phyloP scores from a whole-genome alignment of 2,888 invertebrate species.

The Heteromurus nitidus region DNA sequence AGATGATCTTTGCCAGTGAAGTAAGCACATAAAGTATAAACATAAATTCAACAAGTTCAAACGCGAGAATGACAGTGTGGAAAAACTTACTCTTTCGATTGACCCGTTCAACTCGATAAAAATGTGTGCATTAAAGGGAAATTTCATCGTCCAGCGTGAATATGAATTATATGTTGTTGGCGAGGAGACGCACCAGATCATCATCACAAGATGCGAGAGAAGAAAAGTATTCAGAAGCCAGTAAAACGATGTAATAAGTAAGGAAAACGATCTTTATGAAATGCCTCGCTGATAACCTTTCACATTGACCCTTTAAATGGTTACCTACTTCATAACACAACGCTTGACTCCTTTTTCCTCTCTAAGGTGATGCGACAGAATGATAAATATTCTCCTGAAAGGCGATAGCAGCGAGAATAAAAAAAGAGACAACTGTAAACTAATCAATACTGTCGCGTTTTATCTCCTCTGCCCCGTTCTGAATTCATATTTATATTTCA shows the following conservation, averaged over 20 bases:
- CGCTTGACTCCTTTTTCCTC: constrained; percentile 56
- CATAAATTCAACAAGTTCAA: no score
- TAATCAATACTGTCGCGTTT: background rate
- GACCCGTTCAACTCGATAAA: no score
- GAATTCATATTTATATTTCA: constrained; percentile 11
- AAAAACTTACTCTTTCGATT: no score
- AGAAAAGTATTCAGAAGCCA: constrained; percentile 31
- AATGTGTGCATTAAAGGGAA: no score
- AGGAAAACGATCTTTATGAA: constrained; percentile 48
- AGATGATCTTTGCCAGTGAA: no score
- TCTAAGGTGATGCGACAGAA: constrained; percentile 55
- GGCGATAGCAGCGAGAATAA: background rate
- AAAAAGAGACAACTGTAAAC: constrained; percentile 1
- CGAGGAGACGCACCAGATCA: background rate
- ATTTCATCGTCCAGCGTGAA: background rate
- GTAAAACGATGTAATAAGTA: constrained; percentile 62
- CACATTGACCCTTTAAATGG: constrained; percentile 68
- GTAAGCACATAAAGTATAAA: no score
- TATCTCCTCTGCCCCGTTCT: constrained; percentile 3
- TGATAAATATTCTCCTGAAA: constrained; percentile 44
- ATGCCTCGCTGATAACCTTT: constrained; percentile 64
- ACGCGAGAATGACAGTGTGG: no score
- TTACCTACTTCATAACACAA: constrained; percentile 66
- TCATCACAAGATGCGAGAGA: background rate
- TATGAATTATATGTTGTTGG: background rate